Conservation (phyloP, 2,888 invertebrate species). For the Macrosoma leucophasiata region DNA sequence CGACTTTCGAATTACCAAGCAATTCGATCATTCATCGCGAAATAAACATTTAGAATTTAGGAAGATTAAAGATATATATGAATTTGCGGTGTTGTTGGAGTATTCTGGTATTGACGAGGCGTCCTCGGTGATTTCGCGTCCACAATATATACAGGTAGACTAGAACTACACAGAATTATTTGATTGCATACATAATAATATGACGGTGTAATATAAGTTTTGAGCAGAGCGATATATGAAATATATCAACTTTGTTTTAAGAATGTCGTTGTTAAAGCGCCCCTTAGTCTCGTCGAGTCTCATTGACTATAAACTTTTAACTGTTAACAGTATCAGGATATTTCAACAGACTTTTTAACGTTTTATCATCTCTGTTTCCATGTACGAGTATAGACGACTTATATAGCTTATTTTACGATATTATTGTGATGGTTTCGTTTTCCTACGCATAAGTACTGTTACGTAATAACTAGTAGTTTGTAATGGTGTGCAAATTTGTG, state of each 20-base stretch:
- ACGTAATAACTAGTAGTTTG: conserved; percentile 59
- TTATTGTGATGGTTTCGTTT: conserved; percentile 72
- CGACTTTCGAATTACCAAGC: conserved; percentile 68
- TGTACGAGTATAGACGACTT: conserved; percentile 63
- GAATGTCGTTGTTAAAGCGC: conserved; percentile 28
- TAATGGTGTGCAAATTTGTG: conserved; percentile 58
- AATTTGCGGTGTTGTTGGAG: conserved; percentile 49
- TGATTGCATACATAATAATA: conserved; percentile 26
- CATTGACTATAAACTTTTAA: conserved; percentile 59
- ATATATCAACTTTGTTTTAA: conserved; percentile 47
- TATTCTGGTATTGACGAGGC: conserved; percentile 39
- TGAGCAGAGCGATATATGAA: conserved; percentile 50
- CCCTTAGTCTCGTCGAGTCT: conserved; percentile 42
- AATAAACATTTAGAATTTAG: conserved; percentile 63
- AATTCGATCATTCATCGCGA: conserved; percentile 75
- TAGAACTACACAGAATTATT: conserved; percentile 32
- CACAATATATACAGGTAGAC: conserved; percentile 40
- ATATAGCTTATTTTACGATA: conserved; percentile 70
- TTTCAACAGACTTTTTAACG: conserved; percentile 45
- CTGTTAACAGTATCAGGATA: conserved; percentile 36
- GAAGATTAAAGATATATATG: conserved; percentile 62
- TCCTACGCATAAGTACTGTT: conserved; percentile 71
- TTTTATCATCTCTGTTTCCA: conserved; percentile 70
- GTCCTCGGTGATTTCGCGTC: conserved; percentile 47
- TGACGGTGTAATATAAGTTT: conserved; percentile 30